Percentiles rank a stretch among this genome's conserved stretches.
Conservation (phyloP, 2,888 invertebrate genomes). For the Bellardia pandia region DNA sequence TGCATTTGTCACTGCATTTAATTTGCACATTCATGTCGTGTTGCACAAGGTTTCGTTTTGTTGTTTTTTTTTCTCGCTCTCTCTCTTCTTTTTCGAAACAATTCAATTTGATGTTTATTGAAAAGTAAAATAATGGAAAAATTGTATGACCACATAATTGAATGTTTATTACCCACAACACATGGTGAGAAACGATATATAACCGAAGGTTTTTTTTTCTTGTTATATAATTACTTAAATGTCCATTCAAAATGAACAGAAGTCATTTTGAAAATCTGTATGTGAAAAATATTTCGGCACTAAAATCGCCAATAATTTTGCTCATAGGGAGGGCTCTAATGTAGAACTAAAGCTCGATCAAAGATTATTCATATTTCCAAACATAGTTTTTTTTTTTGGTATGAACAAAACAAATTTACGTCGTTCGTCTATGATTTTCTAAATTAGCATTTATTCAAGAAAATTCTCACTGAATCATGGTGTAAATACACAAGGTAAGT, state of each 20-base stretch:
- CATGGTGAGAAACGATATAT: slow-evolving; percentile 66
- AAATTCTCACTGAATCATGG: no score
- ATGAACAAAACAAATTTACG: no score
- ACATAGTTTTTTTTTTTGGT: no score
- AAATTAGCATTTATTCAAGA: no score
- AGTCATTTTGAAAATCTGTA: background rate
- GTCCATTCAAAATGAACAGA: slow-evolving; percentile 5
- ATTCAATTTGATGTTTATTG: slow-evolving; percentile 72
- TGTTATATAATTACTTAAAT: slow-evolving; percentile 16
- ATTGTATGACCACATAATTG: slow-evolving; percentile 72
- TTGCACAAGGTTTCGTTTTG: slow-evolving; percentile 53
- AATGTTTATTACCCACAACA: slow-evolving; percentile 68
- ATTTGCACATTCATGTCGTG: slow-evolving; percentile 73
- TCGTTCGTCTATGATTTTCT: no score
- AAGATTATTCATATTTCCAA: no score
- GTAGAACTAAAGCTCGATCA: no score
- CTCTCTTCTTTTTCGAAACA: slow-evolving; percentile 57
- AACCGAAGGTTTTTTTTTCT: background rate
- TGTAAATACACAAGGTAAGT: no score
- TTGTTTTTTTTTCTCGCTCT: slow-evolving; percentile 29
- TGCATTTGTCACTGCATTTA: slow-evolving; percentile 77
- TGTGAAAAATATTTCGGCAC: no score
- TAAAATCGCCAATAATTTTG: no score
- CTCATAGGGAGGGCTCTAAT: no score
- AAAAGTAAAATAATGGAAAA: slow-evolving; percentile 71